Evolutionary conservation across 1,140 invertebrate genomes (phyloP).

Genomic region (Ptiloglossa arizonensis): DNA sequence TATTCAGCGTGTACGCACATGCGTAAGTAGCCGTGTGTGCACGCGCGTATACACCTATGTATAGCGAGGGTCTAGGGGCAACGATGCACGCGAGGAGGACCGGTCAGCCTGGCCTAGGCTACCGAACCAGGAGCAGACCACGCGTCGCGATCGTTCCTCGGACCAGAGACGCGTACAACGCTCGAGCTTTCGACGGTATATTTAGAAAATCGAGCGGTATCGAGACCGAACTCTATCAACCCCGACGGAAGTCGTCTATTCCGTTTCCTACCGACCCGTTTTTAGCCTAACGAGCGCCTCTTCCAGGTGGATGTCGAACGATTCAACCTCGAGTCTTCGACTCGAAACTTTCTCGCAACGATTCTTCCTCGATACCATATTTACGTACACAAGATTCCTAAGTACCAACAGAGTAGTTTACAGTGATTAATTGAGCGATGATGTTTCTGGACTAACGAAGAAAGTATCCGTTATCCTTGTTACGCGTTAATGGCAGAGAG

Average conservation of each 20-base stretch:
- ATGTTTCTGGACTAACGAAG: too few species aligned
- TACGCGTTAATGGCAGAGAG: too few species aligned
- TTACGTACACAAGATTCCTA: too few species aligned
- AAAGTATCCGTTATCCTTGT: too few species aligned
- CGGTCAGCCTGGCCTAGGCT: constrained; percentile 37
- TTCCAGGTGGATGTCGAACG: neutral
- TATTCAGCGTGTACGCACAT: constrained; percentile 74
- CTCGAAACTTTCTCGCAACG: too few species aligned
- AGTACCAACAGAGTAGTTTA: too few species aligned
- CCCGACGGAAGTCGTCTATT: constrained; percentile 34
- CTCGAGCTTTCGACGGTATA: constrained; percentile 35
- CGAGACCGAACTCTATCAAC: constrained; percentile 34
- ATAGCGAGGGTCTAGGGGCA: constrained; percentile 48
- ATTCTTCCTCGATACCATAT: too few species aligned
- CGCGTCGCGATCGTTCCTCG: constrained; percentile 14
- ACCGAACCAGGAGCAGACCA: constrained; percentile 12
- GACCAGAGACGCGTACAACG: constrained; percentile 8
- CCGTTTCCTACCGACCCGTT: neutral
- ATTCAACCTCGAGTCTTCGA: too few species aligned
- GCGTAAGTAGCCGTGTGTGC: constrained; percentile 45
- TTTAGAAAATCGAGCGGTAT: constrained; percentile 50
- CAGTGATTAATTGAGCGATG: too few species aligned
- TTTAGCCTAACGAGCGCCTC: neutral
- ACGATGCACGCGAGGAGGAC: constrained; percentile 15
- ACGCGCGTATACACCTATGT: constrained; percentile 54